Conservation (phyloP, 30 jellyfish, hydroid and myxozoan species). For the Pelagia noctiluca region DNA sequence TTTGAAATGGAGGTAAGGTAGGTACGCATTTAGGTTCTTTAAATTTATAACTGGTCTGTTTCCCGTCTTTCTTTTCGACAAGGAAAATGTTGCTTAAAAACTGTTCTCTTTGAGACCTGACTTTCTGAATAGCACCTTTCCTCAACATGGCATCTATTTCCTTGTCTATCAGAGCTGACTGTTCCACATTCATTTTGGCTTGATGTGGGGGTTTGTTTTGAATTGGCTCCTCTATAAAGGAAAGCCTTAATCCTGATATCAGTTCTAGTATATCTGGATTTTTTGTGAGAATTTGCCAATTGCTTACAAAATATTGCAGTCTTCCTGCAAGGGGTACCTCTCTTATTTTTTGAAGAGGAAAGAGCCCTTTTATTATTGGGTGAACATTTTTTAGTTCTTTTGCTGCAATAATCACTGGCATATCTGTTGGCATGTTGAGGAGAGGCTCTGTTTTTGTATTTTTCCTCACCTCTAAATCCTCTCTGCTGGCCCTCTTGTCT, state of each 20-base stretch:
- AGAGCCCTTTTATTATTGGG: background rate
- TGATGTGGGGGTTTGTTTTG: background rate
- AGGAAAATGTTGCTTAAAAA: background rate
- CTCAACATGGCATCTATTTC: background rate
- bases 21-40: conserved; percentile 5
- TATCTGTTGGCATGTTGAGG: background rate
- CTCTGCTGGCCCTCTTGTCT: background rate
- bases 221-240: background rate
- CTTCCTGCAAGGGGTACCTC: background rate
- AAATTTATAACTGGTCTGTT: conserved; percentile 6
- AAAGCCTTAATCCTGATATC: background rate
- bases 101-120: background rate
- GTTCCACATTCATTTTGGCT: background rate
- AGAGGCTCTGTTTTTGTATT: background rate
- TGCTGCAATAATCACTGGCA: background rate
- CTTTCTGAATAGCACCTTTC: background rate
- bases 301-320: background rate
- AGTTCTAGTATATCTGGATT: background rate
- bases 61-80: background rate
- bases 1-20: conserved; percentile 14
- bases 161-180: background rate
- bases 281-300: background rate
- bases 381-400: background rate
- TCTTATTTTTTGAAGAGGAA: background rate
- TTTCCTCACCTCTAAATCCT: background rate